A percentile compares a stretch with the other conserved stretches of the same genome.
Conservation (phyloP, 2,888 invertebrate genomes). For the Thumatha senex region DNA sequence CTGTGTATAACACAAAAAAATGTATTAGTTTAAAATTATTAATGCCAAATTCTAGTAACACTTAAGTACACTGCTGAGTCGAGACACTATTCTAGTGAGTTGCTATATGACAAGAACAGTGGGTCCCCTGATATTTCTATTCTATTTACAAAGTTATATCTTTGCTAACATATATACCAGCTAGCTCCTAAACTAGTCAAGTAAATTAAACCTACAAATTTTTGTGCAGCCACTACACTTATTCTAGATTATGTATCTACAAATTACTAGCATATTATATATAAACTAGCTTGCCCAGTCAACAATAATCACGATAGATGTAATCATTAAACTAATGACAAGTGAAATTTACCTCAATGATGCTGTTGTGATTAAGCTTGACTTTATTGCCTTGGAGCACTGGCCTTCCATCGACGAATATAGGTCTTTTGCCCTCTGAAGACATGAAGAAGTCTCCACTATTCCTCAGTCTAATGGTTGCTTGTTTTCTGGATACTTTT, state of each 20-base stretch:
- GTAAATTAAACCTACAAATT: too few relatives aligned
- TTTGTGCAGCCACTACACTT: too few relatives aligned
- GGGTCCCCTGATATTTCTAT: too few relatives aligned
- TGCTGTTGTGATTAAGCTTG: constrained; percentile 95
- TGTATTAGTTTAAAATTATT: background rate
- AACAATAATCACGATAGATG: constrained; percentile 25
- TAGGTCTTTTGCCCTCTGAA: constrained; percentile 97
- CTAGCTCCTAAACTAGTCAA: too few relatives aligned
- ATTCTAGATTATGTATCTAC: background rate
- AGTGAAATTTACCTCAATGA: constrained; percentile 89
- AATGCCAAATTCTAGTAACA: too few relatives aligned
- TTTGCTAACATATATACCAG: too few relatives aligned
- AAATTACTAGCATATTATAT: too few relatives aligned
- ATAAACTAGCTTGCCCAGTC: constrained; percentile 19
- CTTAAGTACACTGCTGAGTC: too few relatives aligned
- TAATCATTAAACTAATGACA: constrained; percentile 24
- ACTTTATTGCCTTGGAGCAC: constrained; percentile 94
- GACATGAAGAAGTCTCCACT: constrained; percentile 97
- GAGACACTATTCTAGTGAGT: too few relatives aligned
- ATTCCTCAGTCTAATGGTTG: constrained; percentile 93
- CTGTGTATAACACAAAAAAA: constrained; percentile 62
- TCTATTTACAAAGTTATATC: too few relatives aligned
- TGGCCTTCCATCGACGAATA: constrained; percentile 97
- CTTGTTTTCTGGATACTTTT: constrained; percentile 96
- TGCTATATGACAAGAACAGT: too few relatives aligned